Percentiles rank a stretch among this genome's conserved stretches.
phyloP scores from a whole-genome alignment of 2,888 invertebrate species.

The Melieria picta region DNA sequence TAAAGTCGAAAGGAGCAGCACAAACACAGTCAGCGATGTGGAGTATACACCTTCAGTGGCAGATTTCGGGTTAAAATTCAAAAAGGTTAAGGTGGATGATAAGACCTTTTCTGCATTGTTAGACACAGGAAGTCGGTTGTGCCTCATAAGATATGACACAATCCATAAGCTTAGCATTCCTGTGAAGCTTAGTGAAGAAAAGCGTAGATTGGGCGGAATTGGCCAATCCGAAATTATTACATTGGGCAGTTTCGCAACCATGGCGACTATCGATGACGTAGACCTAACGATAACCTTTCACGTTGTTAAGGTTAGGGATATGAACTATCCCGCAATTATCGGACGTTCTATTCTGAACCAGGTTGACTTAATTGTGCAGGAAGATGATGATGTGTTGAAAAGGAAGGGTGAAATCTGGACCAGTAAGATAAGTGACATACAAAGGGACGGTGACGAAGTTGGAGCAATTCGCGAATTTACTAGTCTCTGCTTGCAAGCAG shows the following conservation, averaged over 20 bases:
- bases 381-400: slow-evolving; percentile 1
- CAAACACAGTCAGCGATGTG: background rate
- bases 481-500: background rate
- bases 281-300: background rate
- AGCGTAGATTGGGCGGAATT: background rate
- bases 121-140: too few species aligned
- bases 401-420: too few species aligned
- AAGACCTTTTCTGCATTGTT: background rate
- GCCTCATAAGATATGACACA: too few species aligned
- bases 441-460: background rate
- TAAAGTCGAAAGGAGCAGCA: background rate
- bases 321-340: slow-evolving; percentile 1
- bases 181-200: background rate
- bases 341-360: slow-evolving; percentile 4
- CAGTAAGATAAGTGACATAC: background rate
- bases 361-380: slow-evolving; percentile 7
- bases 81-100: background rate
- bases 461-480: background rate
- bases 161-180: too few species aligned
- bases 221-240: background rate
- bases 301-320: slow-evolving; percentile 3
- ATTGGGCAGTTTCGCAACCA: background rate
- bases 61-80: background rate
- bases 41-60: background rate
- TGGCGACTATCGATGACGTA: background rate